Base-by-base conservation (phyloP, 1,140 invertebrate genomes). In the Drosophila subobscura region DNA sequence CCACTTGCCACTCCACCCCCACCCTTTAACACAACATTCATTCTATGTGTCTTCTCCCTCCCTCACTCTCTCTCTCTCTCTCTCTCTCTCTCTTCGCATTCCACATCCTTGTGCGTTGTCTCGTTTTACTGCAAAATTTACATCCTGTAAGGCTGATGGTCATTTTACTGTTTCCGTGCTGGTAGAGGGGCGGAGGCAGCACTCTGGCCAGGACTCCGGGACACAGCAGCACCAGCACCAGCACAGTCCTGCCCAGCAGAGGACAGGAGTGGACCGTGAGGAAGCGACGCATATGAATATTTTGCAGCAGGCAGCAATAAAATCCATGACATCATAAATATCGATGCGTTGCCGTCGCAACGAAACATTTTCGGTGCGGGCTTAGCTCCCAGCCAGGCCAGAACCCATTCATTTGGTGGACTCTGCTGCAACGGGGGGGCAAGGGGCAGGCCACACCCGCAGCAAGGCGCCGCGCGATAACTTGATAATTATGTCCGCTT, bases 401-500 rank as follows among this genome's bases (percentile, higher is more conserved):
- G 56, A 66, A 53, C 58, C 72, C 80, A 83, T 81, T 70, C 71
- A 79, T 79, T 79, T 53, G 14, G 47, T 14, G 8, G 16, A 16
- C n/a, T 27, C 40, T 10, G 45, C 5, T 14, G 20, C 25, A 20
- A n/a, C 6, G 46, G 47, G 16, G 8, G 40, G n/a, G 42, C n/a
- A 12, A 4, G 53, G 75, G 44, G 60, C 42, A 55, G 65, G 79
- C 59, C 76, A 77, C 83, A 83, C 81, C 81, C 83, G 83, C 83
- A 81, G 83, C 83, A 78, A 89, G 70, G 75, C 77, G 81, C 70
- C 77, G 84, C 84, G 89, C 89, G 89, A 91, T 91, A 91, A 91
- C 89, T 91, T 81, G 89, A 91, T 91, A 91, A 91, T 91, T 91
- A 91, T 91, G 89, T 91, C 89, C 89, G 89, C 89, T 91, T 89